Evolutionary conservation across 1,140 invertebrate genomes (phyloP).

Genomic region (Brachionus manjavacas): DNA sequence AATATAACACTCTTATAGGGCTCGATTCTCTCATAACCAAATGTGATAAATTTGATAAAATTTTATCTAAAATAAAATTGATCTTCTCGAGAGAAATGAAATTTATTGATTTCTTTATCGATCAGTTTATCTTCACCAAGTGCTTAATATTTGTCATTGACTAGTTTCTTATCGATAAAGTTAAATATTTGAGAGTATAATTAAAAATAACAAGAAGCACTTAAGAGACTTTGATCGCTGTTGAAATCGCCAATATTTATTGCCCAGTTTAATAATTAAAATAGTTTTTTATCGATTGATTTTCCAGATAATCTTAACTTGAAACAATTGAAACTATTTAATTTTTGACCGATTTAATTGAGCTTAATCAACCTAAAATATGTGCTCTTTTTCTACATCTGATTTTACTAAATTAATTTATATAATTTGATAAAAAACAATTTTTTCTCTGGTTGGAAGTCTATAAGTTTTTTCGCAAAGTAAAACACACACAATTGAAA

Average conservation of each 20-base stretch:
- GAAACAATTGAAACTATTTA: conserved; percentile 8
- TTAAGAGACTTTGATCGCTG: conserved; percentile 25
- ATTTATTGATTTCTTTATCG: conserved; percentile 22
- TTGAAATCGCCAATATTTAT: neutral
- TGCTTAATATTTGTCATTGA: neutral
- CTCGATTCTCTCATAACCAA: neutral
- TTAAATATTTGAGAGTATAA: conserved; percentile 3
- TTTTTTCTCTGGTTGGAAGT: no score
- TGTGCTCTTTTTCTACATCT: no score
- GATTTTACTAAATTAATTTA: no score
- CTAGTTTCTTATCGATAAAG: conserved; percentile 13
- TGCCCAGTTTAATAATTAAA: conserved; percentile 1
- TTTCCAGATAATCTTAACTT: conserved; percentile 7
- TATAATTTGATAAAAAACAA: no score
- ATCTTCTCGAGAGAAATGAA: conserved; percentile 23
- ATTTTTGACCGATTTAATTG: neutral
- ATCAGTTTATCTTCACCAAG: conserved; percentile 32
- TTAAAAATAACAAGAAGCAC: conserved; percentile 18
- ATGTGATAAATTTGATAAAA: neutral
- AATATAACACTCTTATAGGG: neutral
- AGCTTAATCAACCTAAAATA: neutral
- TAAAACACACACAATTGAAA: no score
- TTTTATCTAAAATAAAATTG: neutral
- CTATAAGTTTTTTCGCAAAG: no score
- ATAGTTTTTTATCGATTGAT: conserved; percentile 2